These are phyloP conservation scores for Oophaga pumilio DNA, from an alignment of 2,113 vertebrate genomes.

Conservation along the genomic window DNA sequence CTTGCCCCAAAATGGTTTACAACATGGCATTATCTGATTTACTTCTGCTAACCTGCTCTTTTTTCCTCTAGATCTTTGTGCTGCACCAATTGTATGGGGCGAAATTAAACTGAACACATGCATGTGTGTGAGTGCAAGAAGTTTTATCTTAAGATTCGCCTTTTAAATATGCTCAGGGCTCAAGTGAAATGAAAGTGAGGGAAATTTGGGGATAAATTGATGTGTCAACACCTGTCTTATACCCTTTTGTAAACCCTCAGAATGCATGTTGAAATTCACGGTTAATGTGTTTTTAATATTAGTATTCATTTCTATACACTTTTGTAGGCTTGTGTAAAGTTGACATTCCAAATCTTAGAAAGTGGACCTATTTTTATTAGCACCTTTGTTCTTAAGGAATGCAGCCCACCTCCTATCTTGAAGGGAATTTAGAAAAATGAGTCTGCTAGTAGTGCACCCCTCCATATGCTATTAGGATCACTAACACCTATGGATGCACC, in stretches of 20 bases:
- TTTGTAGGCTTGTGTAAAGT: background rate
- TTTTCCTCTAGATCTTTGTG: conserved; percentile 98
- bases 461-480: background rate
- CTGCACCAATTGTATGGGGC: conserved; percentile 97
- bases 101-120: conserved; percentile 98
- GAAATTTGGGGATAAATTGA: background rate
- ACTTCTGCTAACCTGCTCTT: conserved; percentile 91
- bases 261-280: conserved; percentile 8
- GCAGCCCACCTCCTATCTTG: background rate
- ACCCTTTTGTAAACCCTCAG: background rate
- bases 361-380: background rate
- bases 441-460: background rate
- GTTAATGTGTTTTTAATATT: background rate
- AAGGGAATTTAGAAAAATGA: background rate
- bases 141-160: conserved; percentile 89
- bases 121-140: conserved; percentile 99
- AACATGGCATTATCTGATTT: conserved; percentile 69
- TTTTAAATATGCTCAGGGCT: conserved; percentile 39
- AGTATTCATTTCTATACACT: conserved; percentile 49
- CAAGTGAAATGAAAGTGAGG: background rate
- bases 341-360: background rate
- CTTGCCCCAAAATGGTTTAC: conserved; percentile 46
- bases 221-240: background rate
- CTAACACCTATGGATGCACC: background rate
- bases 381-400: background rate